phyloP scores from a whole-genome alignment of 2,888 invertebrate species.

The Germaria angustata region DNA sequence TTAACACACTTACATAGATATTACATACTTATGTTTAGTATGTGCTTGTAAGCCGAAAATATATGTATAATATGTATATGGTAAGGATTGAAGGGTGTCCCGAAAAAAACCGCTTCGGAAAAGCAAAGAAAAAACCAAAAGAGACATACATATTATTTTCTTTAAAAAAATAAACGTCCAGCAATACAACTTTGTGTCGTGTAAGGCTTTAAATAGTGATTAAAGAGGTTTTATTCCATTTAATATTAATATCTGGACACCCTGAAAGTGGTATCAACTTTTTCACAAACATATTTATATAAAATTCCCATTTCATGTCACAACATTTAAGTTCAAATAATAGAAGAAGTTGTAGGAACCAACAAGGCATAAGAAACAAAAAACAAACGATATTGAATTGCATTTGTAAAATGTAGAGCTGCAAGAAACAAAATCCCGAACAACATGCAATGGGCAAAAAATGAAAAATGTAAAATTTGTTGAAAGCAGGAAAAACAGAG shows the following conservation, averaged over 20 bases:
- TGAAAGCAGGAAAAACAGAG: slow-evolving; percentile 36
- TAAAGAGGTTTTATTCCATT: too few species aligned
- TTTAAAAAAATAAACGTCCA: too few species aligned
- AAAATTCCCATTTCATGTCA: slow-evolving; percentile 51
- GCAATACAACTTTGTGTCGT: too few species aligned
- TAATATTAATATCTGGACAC: background rate
- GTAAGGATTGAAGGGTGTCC: background rate
- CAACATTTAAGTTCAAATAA: slow-evolving; percentile 39
- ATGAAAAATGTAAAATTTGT: slow-evolving; percentile 4
- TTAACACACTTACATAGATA: slow-evolving; percentile 3
- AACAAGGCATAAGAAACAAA: background rate
- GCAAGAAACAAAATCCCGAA: slow-evolving; percentile 38
- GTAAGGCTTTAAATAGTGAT: too few species aligned
- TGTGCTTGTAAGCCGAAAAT: background rate
- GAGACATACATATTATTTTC: too few species aligned
- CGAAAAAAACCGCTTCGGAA: background rate
- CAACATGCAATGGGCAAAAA: slow-evolving; percentile 57
- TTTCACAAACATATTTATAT: background rate
- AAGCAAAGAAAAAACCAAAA: too few species aligned
- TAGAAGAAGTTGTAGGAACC: slow-evolving; percentile 37
- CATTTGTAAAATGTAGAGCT: slow-evolving; percentile 41
- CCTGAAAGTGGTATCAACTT: background rate
- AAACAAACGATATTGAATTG: slow-evolving; percentile 46
- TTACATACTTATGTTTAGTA: background rate
- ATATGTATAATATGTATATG: background rate